Evolutionary conservation across 2,113 vertebrate genomes (phyloP).

Genomic region (Sinocyclocheilus rhinocerous): DNA sequence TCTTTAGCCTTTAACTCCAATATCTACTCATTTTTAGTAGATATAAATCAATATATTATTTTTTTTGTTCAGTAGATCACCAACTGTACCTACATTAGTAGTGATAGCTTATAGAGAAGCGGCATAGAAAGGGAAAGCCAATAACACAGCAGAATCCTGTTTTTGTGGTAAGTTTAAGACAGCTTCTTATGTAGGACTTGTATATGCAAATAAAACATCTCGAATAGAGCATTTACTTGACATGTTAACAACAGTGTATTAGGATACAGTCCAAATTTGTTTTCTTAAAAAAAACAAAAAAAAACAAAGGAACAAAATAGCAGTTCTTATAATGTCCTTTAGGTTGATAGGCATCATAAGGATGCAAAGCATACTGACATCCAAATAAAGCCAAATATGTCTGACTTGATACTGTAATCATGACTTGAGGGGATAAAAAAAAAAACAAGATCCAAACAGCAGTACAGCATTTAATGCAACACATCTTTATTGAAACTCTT

Average conservation of each 20-base stretch:
- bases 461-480: constrained; percentile 72
- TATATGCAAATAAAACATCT: neutral
- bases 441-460: neutral
- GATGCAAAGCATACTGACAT: neutral
- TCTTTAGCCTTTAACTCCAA: neutral
- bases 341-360: neutral
- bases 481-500: constrained; percentile 83
- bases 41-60: neutral
- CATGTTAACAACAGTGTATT: neutral
- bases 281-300: neutral
- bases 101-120: too few relatives aligned
- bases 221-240: neutral
- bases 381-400: neutral
- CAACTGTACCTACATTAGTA: too few relatives aligned
- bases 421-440: neutral
- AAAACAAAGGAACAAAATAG: neutral
- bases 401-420: neutral
- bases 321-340: neutral
- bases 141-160: neutral
- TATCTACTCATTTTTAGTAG: neutral
- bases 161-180: neutral
- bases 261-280: neutral
- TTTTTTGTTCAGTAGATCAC: neutral
- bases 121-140: too few relatives aligned
- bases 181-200: neutral